Conservation (phyloP, 2,113 vertebrate species). For the Ameiurus melas region DNA sequence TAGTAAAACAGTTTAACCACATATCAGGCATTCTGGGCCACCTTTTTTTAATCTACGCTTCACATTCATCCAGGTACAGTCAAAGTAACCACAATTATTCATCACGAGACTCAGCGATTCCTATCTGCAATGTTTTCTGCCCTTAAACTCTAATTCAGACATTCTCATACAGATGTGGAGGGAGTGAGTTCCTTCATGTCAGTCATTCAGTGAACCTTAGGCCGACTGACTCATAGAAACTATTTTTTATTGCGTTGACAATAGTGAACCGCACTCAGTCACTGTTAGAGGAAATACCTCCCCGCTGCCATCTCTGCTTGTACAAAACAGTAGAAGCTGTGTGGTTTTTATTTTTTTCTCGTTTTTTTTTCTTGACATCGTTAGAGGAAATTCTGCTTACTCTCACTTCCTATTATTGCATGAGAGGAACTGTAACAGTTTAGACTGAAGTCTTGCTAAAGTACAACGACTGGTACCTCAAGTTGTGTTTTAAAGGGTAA, state of each 20-base stretch:
- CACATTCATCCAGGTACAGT: not conserved
- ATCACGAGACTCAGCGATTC: not conserved
- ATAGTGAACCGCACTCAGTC: not conserved
- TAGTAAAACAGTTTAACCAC: not conserved
- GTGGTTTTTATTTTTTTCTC: not conserved
- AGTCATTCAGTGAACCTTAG: not conserved
- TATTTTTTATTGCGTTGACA: too few species aligned
- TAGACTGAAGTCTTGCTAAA: not conserved
- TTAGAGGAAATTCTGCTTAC: constrained; percentile 8
- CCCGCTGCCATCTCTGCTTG: not conserved
- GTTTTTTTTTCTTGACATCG: not conserved
- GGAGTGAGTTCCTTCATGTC: not conserved
- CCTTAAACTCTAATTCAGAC: not conserved
- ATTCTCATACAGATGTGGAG: too few species aligned
- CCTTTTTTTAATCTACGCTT: not conserved
- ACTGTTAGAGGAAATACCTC: not conserved
- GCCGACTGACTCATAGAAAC: not conserved
- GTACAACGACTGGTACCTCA: not conserved
- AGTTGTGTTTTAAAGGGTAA: not conserved
- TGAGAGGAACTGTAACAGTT: not conserved
- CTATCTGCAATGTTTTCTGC: not conserved
- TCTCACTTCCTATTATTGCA: constrained; percentile 16
- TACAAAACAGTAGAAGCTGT: not conserved
- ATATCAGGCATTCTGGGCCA: not conserved
- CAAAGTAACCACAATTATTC: not conserved